Evolutionary conservation across 2,113 vertebrate species (phyloP), one percentile per base, ranked within the genome.

Genomic region (Sardina pilchardus): DNA sequence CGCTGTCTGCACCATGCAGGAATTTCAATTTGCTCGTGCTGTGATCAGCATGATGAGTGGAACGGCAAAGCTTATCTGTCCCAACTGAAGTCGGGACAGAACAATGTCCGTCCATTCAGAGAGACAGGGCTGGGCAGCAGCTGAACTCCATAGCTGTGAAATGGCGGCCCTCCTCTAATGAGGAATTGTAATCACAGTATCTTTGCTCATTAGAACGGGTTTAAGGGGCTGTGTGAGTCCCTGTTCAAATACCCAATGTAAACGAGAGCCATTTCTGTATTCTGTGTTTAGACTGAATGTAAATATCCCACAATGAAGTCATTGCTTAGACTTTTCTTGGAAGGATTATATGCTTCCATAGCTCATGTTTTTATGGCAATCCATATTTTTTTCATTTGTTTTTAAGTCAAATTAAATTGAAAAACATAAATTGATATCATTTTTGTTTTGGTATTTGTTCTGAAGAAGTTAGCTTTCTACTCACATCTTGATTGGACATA

Each of bases 401-500:
- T 21, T 59, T 53, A 19, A 53, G 50, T 17, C 19, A 71, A 71
- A 71, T 34, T 26, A 30, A 71, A 1, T 3, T 12, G 7, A n/a
- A 2, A 17, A 45, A 45, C 7, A 45, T 21, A 56, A 21, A 21
- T 56, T 56, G 19, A 21, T 56, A 21, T 21, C 2, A 3, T 56
- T 21, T 59, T 59, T 59, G 53, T 59, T 19, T 59, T 19, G 19
- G 6, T 59, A 21, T 21, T 24, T 59, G 19, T 59, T 2, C 5
- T 7, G 21, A 59, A 24, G 43, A 47, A 7, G 30, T 17, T n/a
- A 10, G 21, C 2, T 4, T 83, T 82, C 84, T 89, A 97, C 98
- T 95, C 95, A 99, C 98, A 90, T 99, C 98, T 96, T 99, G 98
- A 94, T 99, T 99, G 90, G 98, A 99, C 98, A 99, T 99, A 93